These are phyloP conservation scores for Orthonyx spaldingii DNA, from an alignment of 2,113 vertebrate genomes.

Conservation along the genomic window DNA sequence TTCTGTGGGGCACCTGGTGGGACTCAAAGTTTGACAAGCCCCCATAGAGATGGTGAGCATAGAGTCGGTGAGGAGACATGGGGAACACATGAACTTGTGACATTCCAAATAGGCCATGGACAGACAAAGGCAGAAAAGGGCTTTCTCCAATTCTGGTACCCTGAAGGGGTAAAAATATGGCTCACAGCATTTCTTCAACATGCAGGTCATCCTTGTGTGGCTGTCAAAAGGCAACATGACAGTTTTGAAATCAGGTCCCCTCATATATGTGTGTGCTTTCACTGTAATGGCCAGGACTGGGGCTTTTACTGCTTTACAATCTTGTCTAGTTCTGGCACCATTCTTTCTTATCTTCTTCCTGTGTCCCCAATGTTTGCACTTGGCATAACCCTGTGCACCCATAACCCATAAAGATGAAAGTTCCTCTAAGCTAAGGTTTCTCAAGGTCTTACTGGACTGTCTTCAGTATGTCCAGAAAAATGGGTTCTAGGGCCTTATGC, in stretches of 20 bases:
- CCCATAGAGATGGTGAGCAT: accelerated
- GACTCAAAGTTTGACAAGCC: no score
- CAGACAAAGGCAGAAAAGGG: not conserved
- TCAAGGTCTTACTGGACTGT: not conserved
- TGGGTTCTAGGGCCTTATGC: not conserved
- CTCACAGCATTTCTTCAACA: not conserved
- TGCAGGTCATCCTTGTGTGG: no score
- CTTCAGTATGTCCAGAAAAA: not conserved
- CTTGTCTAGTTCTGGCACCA: not conserved
- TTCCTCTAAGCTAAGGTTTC: not conserved
- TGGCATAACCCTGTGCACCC: not conserved
- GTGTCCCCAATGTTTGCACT: not conserved
- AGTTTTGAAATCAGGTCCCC: not conserved
- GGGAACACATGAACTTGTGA: not conserved
- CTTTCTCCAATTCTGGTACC: not conserved
- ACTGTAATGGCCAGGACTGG: not conserved
- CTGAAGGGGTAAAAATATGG: not conserved
- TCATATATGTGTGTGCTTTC: not conserved
- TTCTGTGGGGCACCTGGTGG: no score
- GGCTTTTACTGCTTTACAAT: not conserved
- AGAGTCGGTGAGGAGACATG: not conserved
- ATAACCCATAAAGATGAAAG: accelerated
- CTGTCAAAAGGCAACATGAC: not conserved
- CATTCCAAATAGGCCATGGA: not conserved
- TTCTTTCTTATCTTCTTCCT: not conserved